Evolutionary conservation across 2,888 invertebrate genomes (phyloP).

Genomic region (Galerucella calmariensis): DNA sequence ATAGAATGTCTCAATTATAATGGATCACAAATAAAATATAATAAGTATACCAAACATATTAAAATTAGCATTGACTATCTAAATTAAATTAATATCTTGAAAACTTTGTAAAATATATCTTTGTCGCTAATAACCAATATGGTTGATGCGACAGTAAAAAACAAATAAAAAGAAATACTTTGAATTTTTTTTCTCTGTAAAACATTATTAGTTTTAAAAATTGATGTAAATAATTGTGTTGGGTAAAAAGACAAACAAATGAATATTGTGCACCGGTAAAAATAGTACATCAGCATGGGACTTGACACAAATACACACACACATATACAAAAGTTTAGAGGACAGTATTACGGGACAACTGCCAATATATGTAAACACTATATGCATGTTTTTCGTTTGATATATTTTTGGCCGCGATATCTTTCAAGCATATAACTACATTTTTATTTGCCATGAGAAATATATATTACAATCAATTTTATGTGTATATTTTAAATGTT

Average conservation of each 20-base stretch:
- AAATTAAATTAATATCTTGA: background rate
- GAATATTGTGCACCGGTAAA: constrained; percentile 6
- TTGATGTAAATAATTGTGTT: background rate
- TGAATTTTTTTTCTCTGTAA: too few relatives aligned
- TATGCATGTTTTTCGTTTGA: background rate
- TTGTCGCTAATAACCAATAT: too few relatives aligned
- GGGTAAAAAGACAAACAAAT: background rate
- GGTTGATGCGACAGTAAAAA: too few relatives aligned
- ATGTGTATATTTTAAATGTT: background rate
- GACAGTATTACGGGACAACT: constrained; percentile 3
- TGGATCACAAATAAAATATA: too few relatives aligned
- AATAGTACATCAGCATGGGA: background rate
- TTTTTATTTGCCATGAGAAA: background rate
- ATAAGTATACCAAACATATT: too few relatives aligned
- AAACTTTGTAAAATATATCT: too few relatives aligned
- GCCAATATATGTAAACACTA: constrained; percentile 1
- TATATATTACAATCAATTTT: background rate
- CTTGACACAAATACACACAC: constrained; percentile 9
- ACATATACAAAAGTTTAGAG: background rate
- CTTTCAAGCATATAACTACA: constrained; percentile 6
- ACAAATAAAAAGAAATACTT: too few relatives aligned
- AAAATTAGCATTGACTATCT: background rate
- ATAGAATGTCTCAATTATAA: too few relatives aligned
- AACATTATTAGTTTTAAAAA: too few relatives aligned
- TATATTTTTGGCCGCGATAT: background rate